These are phyloP conservation scores for Mesochorus sp. DNA, from an alignment of 2,888 invertebrate genomes.

Conservation along the genomic window DNA sequence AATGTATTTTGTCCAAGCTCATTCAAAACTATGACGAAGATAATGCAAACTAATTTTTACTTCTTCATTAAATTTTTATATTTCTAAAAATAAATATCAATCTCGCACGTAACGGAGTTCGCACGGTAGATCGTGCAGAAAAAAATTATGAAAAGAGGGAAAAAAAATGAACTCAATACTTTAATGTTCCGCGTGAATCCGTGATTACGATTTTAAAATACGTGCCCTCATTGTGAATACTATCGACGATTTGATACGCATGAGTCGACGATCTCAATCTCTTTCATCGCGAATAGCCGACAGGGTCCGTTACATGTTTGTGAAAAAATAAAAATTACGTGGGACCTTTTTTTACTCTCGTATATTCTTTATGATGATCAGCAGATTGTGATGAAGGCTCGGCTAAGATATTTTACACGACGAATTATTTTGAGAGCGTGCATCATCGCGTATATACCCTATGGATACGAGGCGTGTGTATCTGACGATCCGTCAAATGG, in stretches of 20 bases:
- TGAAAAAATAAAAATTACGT: slow-evolving; percentile 42
- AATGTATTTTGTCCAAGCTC: too few relatives aligned
- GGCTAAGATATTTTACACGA: neutral
- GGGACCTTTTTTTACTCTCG: neutral
- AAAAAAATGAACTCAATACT: slow-evolving; percentile 15
- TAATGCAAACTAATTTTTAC: too few relatives aligned
- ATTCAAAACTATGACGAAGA: too few relatives aligned
- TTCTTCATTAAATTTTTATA: neutral
- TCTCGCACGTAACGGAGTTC: slow-evolving; percentile 57
- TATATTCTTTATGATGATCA: slow-evolving; percentile 10
- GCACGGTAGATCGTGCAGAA: slow-evolving; percentile 1
- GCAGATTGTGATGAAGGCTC: neutral
- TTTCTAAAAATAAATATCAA: slow-evolving; percentile 39
- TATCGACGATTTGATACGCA: slow-evolving; percentile 48
- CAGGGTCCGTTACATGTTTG: slow-evolving; percentile 36
- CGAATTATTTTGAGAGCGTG: slow-evolving; percentile 46
- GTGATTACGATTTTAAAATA: neutral
- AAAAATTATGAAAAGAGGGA: neutral
- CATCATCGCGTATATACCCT: slow-evolving; percentile 39
- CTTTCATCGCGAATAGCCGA: neutral
- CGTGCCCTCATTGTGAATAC: neutral
- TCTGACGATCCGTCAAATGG: slow-evolving; percentile 47
- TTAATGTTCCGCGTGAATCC: neutral
- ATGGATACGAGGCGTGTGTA: too few relatives aligned
- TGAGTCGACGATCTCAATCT: slow-evolving; percentile 40